Conservation (phyloP, 2,113 vertebrate species). For the Panthera uncia region DNA sequence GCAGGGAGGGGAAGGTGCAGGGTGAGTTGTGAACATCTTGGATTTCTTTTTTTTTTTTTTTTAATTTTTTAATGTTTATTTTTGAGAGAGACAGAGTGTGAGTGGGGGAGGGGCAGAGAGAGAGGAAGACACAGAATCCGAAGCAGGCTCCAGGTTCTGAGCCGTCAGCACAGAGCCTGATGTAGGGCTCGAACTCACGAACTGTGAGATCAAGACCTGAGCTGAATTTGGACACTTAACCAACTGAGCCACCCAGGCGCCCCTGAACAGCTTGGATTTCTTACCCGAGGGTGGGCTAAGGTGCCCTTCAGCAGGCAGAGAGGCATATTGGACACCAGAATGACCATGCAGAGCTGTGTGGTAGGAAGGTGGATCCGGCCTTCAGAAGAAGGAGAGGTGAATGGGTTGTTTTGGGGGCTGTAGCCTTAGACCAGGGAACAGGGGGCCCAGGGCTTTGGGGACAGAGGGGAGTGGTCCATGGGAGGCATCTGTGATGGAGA, state of each 20-base stretch:
- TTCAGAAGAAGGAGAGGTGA: not conserved
- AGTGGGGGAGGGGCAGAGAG: no score
- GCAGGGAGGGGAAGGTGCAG: not conserved
- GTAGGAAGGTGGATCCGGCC: not conserved
- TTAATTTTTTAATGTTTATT: no score
- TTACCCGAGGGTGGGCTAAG: not conserved
- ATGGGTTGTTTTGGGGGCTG: not conserved
- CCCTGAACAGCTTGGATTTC: not conserved
- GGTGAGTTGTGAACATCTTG: not conserved
- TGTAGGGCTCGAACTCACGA: no score
- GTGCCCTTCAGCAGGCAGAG: not conserved
- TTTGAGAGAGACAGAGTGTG: no score
- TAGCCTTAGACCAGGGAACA: not conserved
- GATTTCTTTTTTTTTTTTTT: not conserved
- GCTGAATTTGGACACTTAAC: no score
- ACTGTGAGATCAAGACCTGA: no score
- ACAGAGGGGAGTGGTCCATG: not conserved
- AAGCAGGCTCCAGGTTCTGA: no score
- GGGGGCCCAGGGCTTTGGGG: not conserved
- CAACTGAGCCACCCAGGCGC: no score
- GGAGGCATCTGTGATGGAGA: not conserved
- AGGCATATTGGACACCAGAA: not conserved
- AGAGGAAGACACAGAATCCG: no score
- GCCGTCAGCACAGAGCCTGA: no score
- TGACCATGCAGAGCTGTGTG: not conserved